Base-by-base conservation (phyloP, 1,140 invertebrate genomes). In the Phthorimaea operculella region DNA sequence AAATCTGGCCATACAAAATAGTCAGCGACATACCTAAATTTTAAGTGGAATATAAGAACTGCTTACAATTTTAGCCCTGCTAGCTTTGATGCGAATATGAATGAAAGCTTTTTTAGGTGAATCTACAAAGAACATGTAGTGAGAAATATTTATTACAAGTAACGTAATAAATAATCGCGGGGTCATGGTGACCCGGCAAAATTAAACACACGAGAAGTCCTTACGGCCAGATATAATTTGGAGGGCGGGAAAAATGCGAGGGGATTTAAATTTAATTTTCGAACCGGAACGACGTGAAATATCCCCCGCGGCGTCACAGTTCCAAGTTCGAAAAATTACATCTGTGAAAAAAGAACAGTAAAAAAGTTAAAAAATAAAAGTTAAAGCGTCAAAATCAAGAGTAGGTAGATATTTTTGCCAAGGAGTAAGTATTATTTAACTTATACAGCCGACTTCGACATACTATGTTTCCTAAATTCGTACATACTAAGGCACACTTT, bases 181-280 rank as follows among this genome's bases (percentile, higher is more conserved):
- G 47, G 52, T 60, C 57, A 52, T 45, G 54, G 52, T 65, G 63
- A 64, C 63, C 68, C 60, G 39, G 50, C 48, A 44, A 68, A 72
- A 72, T 72, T 70, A 66, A 75, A 64, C 57, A 60, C 55, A 59
- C 42, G 62, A 10, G 18, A 50, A 68, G 67, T 72, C 71, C 72
- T 77, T 76, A 74, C 76, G 68, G 71, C 70, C 57, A 59, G 66
- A 72, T 71, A 81, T 79, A 83, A 84, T 83, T 80, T 68, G 61
- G 64, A 78, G 79, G 79, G 78, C 73, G 73, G 76, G 62, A 83
- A 80, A 79, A 83, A 79, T 72, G 66, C 72, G 72, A 76, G 78
- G 79, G 82, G 82, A 79, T 78, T 82, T 80, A 79, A 85, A 85
- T 82, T 85, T 85, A 82, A 85, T 82, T 83, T 83, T 74, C 70